These are phyloP conservation scores for Drosophila greeni DNA, from an alignment of 2,888 invertebrate genomes.

Conservation along the genomic window DNA sequence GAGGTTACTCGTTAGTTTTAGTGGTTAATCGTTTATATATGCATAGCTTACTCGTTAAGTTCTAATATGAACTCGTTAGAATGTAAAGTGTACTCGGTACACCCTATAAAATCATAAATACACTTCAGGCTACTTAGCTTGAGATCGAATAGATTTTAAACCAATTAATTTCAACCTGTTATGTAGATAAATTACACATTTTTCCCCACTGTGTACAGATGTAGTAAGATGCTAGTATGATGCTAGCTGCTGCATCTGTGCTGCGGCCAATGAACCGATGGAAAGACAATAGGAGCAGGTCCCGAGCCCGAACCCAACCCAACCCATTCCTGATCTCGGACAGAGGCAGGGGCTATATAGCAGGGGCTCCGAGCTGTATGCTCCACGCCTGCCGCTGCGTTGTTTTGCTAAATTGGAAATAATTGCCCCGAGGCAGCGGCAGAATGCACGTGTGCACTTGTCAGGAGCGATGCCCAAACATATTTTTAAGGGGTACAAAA, in stretches of 20 bases:
- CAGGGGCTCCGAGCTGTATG: slow-evolving; percentile 19
- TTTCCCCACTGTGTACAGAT: slow-evolving; percentile 1
- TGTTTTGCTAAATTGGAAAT: slow-evolving; percentile 73
- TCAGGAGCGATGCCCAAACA: slow-evolving; percentile 14
- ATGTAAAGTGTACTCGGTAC: neutral
- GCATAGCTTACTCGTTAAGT: neutral
- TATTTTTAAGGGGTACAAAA: slow-evolving; percentile 18
- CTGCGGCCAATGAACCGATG: slow-evolving; percentile 64
- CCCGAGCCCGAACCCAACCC: slow-evolving; percentile 10
- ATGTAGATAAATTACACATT: neutral
- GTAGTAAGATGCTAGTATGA: slow-evolving; percentile 33
- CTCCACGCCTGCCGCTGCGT: slow-evolving; percentile 52
- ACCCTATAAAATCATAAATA: neutral
- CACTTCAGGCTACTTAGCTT: neutral
- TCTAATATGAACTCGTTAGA: neutral
- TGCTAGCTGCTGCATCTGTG: slow-evolving; percentile 37
- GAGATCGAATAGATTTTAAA: neutral
- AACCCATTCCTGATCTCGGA: slow-evolving; percentile 23
- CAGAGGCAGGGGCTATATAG: slow-evolving; percentile 15
- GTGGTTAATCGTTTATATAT: neutral
- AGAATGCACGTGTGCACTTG: slow-evolving; percentile 65
- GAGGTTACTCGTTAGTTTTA: neutral
- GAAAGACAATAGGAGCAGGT: slow-evolving; percentile 66
- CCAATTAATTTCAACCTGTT: neutral
- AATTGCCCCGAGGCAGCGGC: slow-evolving; percentile 63